phyloP scores from a whole-genome alignment of 1,140 invertebrate genomes.

The Achroia grisella region DNA sequence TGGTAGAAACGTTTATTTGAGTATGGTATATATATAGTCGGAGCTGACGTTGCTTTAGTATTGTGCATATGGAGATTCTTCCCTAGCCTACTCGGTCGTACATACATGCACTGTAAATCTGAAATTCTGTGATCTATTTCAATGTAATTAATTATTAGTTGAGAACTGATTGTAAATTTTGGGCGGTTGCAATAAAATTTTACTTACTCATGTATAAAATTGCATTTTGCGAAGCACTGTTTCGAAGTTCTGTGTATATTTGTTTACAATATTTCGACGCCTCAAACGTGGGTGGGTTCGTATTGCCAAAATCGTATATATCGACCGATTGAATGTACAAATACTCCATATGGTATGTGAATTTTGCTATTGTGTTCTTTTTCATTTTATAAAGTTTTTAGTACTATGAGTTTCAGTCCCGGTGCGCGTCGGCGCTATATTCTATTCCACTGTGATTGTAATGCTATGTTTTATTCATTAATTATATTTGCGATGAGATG shows the following conservation, averaged over 20 bases:
- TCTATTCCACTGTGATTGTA: conserved; percentile 45
- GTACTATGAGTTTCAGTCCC: neutral
- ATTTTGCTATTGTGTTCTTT: neutral
- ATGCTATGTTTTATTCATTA: conserved; percentile 23
- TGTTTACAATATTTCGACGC: too few species aligned
- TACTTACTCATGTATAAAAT: conserved; percentile 32
- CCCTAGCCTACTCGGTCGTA: conserved; percentile 9
- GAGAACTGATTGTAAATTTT: conserved; percentile 38
- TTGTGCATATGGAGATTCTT: conserved; percentile 31
- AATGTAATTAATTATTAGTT: conserved; percentile 20
- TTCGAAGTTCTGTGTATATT: neutral
- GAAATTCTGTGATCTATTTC: conserved; percentile 22
- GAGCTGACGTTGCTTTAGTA: conserved; percentile 26
- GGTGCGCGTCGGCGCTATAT: conserved; percentile 12
- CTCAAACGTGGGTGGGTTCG: too few species aligned
- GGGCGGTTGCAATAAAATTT: conserved; percentile 63
- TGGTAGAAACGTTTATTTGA: conserved; percentile 8
- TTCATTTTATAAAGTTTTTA: conserved; percentile 2
- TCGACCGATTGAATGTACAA: conserved; percentile 22
- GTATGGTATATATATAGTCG: conserved; percentile 13
- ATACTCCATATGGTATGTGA: conserved; percentile 9
- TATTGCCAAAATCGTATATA: too few species aligned
- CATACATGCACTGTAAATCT: conserved; percentile 1
- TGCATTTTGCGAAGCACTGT: conserved; percentile 25
- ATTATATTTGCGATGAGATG: conserved; percentile 35